A percentile compares a stretch with the other conserved stretches of the same genome.
Conservation (phyloP, 2,888 invertebrate species). For the Lymantria monacha region DNA sequence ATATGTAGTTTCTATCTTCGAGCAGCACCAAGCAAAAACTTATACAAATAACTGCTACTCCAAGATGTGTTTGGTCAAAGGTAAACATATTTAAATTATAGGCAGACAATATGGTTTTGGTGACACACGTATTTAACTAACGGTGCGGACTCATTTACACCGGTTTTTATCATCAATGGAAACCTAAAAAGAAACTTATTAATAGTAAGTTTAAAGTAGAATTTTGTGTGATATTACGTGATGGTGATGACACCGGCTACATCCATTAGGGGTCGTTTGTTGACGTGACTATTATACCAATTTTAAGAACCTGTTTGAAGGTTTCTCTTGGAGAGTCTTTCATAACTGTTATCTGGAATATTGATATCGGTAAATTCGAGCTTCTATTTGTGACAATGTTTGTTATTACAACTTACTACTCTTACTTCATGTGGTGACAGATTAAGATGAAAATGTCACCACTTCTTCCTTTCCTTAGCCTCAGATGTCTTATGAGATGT, state of each 20-base stretch:
- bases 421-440: too few species aligned
- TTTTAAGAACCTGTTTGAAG: constrained; percentile 48
- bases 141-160: constrained; percentile 67
- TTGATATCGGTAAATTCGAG: neutral
- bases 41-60: constrained; percentile 21
- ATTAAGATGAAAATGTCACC: too few species aligned
- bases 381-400: too few species aligned
- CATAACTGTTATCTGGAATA: constrained; percentile 16
- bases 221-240: constrained; percentile 20
- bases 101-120: constrained; percentile 58
- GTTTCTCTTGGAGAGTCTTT: constrained; percentile 17
- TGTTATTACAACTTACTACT: too few species aligned
- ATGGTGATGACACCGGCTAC: constrained; percentile 46
- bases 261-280: constrained; percentile 59
- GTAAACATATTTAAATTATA: constrained; percentile 49
- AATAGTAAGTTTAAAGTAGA: constrained; percentile 31
- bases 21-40: neutral
- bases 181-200: constrained; percentile 32
- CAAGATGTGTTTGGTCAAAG: constrained; percentile 41
- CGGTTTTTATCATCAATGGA: constrained; percentile 21
- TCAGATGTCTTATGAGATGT: too few species aligned
- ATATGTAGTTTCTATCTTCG: too few species aligned
- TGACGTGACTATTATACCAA: constrained; percentile 61
- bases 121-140: constrained; percentile 64
- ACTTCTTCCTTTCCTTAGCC: too few species aligned